Conservation (phyloP, 2,888 invertebrate species). For the Leptinotarsa juncta region DNA sequence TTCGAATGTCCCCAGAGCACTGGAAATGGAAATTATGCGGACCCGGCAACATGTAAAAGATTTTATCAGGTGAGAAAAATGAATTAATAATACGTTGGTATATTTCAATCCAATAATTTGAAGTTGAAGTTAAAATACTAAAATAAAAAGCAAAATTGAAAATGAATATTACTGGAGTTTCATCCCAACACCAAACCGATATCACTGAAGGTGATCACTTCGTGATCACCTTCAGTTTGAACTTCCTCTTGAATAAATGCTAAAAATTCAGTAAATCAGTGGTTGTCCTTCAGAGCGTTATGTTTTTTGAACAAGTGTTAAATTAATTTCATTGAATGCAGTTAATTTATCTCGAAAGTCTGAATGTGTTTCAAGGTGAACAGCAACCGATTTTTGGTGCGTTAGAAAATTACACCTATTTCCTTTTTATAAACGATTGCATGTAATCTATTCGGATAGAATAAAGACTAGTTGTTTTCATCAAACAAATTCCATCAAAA, state of each 20-base stretch:
- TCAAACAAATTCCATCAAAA: not conserved
- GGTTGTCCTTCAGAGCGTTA: no score
- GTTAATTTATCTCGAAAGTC: not conserved
- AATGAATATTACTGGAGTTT: no score
- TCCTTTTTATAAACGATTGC: no score
- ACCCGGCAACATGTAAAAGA: conserved; percentile 86
- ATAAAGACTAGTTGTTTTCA: not conserved
- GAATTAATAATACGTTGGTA: not conserved
- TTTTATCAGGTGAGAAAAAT: conserved; percentile 82
- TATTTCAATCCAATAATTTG: not conserved
- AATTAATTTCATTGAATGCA: not conserved
- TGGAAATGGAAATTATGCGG: conserved; percentile 90
- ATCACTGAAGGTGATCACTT: no score
- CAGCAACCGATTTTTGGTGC: conserved; percentile 16
- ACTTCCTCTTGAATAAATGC: no score
- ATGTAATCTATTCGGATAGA: not conserved
- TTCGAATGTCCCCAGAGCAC: conserved; percentile 84
- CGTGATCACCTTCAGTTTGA: no score
- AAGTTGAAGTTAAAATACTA: not conserved
- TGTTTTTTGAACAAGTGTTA: no score
- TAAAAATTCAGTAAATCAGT: no score
- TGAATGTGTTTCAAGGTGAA: conserved; percentile 10
- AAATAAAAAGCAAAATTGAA: no score
- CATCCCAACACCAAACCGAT: no score
- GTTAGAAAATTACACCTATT: not conserved